phyloP scores from a whole-genome alignment of 2,888 invertebrate species.

The Norana najaformis region DNA sequence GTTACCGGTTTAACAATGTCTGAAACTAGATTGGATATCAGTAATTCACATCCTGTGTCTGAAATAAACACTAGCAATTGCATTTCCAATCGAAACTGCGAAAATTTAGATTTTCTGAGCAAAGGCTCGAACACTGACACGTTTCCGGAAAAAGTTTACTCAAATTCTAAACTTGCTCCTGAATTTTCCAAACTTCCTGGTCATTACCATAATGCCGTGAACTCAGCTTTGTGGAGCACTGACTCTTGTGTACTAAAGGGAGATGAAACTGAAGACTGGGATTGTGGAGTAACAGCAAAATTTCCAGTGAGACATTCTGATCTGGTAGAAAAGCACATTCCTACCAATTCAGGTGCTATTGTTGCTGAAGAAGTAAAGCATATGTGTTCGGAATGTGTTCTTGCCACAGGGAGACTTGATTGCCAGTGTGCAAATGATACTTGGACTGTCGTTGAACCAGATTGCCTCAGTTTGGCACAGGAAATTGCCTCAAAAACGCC shows the following conservation, averaged over 20 bases:
- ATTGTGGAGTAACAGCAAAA: neutral
- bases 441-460: neutral
- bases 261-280: neutral
- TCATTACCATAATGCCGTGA: neutral
- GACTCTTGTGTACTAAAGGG: neutral
- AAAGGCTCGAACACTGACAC: neutral
- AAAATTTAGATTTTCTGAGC: neutral
- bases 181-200: neutral
- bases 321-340: neutral
- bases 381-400: neutral
- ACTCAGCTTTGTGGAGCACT: neutral
- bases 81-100: neutral
- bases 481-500: neutral
- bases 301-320: neutral
- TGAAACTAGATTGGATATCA: neutral
- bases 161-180: neutral
- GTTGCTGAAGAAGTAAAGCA: neutral
- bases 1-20: constrained; percentile 1
- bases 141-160: neutral
- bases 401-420: neutral
- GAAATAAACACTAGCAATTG: neutral
- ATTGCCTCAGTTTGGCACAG: neutral
- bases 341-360: neutral
- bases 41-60: neutral
- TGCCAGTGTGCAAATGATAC: neutral